Base-by-base conservation (phyloP, 2,888 invertebrate species). In the Argyra leucocephala region DNA sequence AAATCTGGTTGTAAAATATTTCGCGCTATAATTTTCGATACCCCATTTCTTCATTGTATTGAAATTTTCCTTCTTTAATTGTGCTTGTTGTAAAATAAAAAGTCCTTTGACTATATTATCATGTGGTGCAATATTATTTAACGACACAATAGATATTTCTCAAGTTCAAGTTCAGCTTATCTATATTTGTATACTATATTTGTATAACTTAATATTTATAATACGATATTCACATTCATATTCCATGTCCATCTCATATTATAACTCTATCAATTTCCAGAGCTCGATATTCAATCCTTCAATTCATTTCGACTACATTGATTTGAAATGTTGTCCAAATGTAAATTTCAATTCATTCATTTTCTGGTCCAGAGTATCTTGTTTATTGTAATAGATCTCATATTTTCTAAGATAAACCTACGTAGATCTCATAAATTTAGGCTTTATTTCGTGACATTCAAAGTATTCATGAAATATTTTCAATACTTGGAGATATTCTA, bases 381-480 rank as follows among this genome's bases (percentile, higher is more conserved):
- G 88, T 86, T 60, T 85, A 78, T 68, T 87, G 85, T 61, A 96
- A 78, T 21, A 93, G 70, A 67, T 84, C 82, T 7, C 82, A 78
- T 48, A 96, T 76, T 77, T 89, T 91, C 21, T 85, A n/a, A n/a
- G n/a, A n/a, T n/a, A n/a, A n/a, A n/a, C n/a, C n/a, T n/a, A n/a
- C n/a, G n/a, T n/a, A n/a, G n/a, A n/a, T n/a, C n/a, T n/a, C n/a
- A n/a, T 83, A 62, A 91, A 80, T 64, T 86, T 84, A 0, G 96
- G 94, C 73, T 88, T 88, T 69, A 89, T 87, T 65, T 86, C 85
- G 64, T 86, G 85, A 57, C 91, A 80, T 80, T 96, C 95, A 69
- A 88, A 87, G 74, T 95, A 96, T 7, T 88, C 88, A 70, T 91
- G 88, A 74, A 90, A 90, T 36, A 92, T 85, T 37, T 88, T 87